Evolutionary conservation across 2,797 vertebrate species (phyloP).

Genomic region (Myotis daubentonii): DNA sequence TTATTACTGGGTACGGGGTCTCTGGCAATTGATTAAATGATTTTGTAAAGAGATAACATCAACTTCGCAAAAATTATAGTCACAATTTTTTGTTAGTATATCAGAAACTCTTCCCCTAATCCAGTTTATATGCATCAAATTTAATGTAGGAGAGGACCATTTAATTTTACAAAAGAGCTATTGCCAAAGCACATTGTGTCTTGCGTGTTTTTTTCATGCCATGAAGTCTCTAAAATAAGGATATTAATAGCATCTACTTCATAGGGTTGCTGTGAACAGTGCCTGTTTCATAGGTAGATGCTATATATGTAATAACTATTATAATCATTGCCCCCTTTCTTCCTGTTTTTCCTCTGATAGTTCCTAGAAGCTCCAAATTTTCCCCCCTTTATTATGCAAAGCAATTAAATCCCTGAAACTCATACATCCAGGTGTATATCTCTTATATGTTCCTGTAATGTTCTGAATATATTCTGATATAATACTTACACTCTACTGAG

Average conservation of each 20-base stretch:
- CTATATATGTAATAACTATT: not conserved
- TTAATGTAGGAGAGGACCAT: not conserved
- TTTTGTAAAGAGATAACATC: constrained; percentile 36
- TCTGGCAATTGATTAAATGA: not conserved
- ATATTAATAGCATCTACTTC: not conserved
- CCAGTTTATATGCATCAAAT: not conserved
- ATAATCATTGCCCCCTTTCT: not conserved
- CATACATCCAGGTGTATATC: not conserved
- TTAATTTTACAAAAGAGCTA: not conserved
- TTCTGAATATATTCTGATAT: not conserved
- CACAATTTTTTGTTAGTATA: not conserved
- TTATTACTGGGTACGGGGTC: not conserved
- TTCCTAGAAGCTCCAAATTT: not conserved
- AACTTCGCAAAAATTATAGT: not conserved
- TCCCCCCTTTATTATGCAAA: not conserved
- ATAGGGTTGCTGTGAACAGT: not conserved
- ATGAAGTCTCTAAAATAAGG: not conserved
- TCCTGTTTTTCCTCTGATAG: not conserved
- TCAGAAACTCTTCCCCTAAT: not conserved
- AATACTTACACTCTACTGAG: not conserved
- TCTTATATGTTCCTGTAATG: not conserved
- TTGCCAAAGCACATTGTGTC: not conserved
- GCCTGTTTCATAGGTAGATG: not conserved
- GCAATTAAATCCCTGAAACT: not conserved
- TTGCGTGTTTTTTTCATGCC: not conserved